A percentile compares a stretch with the other conserved stretches of the same genome.
Evolutionary conservation across 2,888 invertebrate genomes (phyloP).

Genomic region (Melikaiella ostensackeni): DNA sequence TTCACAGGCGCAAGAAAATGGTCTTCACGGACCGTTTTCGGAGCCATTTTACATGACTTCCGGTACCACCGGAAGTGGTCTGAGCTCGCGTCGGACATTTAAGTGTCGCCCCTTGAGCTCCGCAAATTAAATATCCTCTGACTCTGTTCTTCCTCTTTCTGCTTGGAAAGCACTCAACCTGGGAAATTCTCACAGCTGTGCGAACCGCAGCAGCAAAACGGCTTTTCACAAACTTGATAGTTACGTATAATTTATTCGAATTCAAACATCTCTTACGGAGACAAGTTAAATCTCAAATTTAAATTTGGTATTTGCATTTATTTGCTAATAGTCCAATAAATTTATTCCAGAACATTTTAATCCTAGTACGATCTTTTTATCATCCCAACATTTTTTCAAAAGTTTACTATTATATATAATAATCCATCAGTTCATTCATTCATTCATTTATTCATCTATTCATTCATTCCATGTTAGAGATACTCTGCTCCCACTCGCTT

Average conservation of each 20-base stretch:
- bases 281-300: conserved; percentile 15
- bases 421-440: too few species aligned
- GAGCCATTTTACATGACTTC: conserved; percentile 12
- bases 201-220: conserved; percentile 19
- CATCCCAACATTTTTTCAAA: too few species aligned
- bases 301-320: conserved; percentile 13
- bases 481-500: too few species aligned
- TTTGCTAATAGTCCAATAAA: background rate
- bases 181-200: conserved; percentile 28
- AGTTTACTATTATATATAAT: too few species aligned
- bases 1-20: background rate
- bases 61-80: conserved; percentile 5
- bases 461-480: too few species aligned
- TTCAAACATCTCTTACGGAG: conserved; percentile 3
- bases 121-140: conserved; percentile 35
- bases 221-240: conserved; percentile 25
- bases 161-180: conserved; percentile 17
- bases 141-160: conserved; percentile 20
- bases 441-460: too few species aligned
- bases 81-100: conserved; percentile 4
- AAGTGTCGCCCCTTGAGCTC: conserved; percentile 20
- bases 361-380: too few species aligned
- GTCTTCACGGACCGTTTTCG: background rate
- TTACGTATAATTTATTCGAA: conserved; percentile 27
- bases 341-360: too few species aligned